These are phyloP conservation scores for Scaeva pyrastri DNA, from an alignment of 2,888 invertebrate species.

Conservation along the genomic window DNA sequence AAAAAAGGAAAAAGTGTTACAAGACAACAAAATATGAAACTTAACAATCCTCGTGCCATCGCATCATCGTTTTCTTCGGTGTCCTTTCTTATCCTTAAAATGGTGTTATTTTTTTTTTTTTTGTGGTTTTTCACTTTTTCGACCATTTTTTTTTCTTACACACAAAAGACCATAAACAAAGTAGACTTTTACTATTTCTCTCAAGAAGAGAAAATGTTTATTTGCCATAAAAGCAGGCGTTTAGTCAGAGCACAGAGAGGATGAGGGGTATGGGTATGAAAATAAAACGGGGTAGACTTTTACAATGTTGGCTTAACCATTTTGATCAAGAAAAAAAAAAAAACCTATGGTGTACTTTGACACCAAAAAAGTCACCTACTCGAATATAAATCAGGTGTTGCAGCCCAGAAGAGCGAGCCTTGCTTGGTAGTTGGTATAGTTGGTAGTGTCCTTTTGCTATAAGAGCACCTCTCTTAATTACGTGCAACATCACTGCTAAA, in stretches of 20 bases:
- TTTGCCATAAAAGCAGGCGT: conserved; percentile 65
- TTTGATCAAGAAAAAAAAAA: background rate
- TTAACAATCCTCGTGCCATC: conserved; percentile 66
- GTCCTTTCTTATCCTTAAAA: conserved; percentile 71
- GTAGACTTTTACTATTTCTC: conserved; percentile 68
- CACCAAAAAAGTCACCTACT: conserved; percentile 3
- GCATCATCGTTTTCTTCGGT: conserved; percentile 55
- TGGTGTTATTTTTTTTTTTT: conserved; percentile 55
- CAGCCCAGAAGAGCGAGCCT: background rate
- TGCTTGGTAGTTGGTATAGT: background rate
- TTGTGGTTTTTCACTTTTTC: conserved; percentile 35
- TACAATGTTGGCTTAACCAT: conserved; percentile 63
- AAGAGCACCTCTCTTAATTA: conserved; percentile 63
- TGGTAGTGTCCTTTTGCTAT: conserved; percentile 2
- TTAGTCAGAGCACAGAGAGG: background rate
- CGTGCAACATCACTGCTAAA: conserved; percentile 50
- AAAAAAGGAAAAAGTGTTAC: conserved; percentile 61
- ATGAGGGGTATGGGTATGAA: background rate
- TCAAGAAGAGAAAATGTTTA: conserved; percentile 67
- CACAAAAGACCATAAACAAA: conserved; percentile 64
- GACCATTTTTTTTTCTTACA: background rate
- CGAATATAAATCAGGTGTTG: conserved; percentile 54
- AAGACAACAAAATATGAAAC: conserved; percentile 66
- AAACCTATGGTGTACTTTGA: conserved; percentile 39
- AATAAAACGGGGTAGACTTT: conserved; percentile 47